Evolutionary conservation across 2,113 vertebrate species (phyloP).

Genomic region (Aphelocoma coerulescens): DNA sequence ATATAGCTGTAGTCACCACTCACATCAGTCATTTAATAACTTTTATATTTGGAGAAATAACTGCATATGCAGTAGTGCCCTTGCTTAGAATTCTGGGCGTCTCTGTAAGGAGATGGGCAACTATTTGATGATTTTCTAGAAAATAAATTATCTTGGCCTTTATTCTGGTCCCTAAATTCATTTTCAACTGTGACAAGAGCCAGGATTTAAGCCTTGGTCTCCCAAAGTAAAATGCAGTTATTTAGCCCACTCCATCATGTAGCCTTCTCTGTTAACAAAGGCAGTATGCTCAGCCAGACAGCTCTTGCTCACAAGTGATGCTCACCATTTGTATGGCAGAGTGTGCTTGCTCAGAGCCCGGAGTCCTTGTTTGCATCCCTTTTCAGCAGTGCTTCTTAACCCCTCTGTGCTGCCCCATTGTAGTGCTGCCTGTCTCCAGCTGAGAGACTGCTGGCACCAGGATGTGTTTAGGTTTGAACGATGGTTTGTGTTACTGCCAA

Average conservation of each 20-base stretch:
- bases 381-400: background rate
- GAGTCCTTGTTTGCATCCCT: constrained; percentile 7
- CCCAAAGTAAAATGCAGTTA: constrained; percentile 42
- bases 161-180: constrained; percentile 20
- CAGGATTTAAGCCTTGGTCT: constrained; percentile 3
- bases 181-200: constrained; percentile 30
- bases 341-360: background rate
- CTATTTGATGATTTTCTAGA: constrained; percentile 12
- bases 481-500: background rate
- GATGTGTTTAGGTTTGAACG: background rate
- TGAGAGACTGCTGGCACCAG: background rate
- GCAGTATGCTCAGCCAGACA: background rate
- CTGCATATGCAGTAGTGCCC: background rate
- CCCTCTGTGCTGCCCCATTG: background rate
- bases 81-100: background rate
- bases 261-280: background rate
- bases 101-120: background rate
- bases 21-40: background rate
- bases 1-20: background rate
- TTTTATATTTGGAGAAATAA: background rate
- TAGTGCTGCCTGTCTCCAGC: background rate
- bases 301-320: constrained; percentile 10
- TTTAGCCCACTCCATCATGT: constrained; percentile 33
- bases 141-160: constrained; percentile 9
- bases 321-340: background rate